phyloP scores from a whole-genome alignment of 2,888 invertebrate genomes.

The Volucella zonaria region DNA sequence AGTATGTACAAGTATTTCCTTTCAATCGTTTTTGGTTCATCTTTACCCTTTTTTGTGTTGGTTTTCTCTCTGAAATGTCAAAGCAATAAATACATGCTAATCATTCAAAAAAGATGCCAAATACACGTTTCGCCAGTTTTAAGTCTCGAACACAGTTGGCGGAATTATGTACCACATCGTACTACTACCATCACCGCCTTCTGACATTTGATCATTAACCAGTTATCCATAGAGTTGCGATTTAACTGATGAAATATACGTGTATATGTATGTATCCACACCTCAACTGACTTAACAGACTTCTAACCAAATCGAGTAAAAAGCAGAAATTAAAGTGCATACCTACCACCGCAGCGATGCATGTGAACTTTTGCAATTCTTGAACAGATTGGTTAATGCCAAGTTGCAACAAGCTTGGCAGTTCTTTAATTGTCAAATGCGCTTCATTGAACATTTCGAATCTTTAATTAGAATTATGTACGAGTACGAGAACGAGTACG shows the following conservation, averaged over 20 bases:
- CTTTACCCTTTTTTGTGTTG: neutral
- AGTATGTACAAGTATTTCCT: neutral
- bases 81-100: conserved; percentile 12
- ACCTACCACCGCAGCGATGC: too few species aligned
- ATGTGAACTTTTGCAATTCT: conserved; percentile 40
- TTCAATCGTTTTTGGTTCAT: neutral
- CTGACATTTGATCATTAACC: conserved; percentile 59
- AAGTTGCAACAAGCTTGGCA: neutral
- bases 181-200: conserved; percentile 11
- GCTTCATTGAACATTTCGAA: conserved; percentile 22
- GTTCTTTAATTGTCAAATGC: conserved; percentile 4
- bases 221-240: neutral
- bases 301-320: neutral
- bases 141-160: neutral
- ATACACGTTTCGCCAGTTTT: conserved; percentile 10
- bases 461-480: neutral
- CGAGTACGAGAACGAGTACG: too few species aligned
- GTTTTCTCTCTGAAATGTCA: conserved; percentile 28
- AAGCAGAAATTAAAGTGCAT: neutral
- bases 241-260: conserved; percentile 27
- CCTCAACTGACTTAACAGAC: neutral
- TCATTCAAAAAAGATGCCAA: conserved; percentile 2
- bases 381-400: conserved; percentile 29
- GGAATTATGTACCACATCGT: neutral
- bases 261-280: neutral